phyloP scores from a whole-genome alignment of 2,113 vertebrate genomes.

The Hippolais icterina region DNA sequence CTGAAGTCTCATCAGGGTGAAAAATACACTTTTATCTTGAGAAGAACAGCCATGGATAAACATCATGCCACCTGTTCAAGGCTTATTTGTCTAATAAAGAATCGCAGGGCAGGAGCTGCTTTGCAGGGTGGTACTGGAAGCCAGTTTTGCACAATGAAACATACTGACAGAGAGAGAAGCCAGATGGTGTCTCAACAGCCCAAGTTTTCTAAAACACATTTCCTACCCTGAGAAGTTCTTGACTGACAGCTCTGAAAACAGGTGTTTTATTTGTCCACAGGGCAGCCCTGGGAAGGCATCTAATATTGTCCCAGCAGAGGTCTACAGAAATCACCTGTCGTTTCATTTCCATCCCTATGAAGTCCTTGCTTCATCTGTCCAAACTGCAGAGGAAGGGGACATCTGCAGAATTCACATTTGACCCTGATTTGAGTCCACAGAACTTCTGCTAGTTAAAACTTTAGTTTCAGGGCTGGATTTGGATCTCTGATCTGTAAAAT shows the following conservation, averaged over 20 bases:
- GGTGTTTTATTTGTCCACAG: not conserved
- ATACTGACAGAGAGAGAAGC: conserved; percentile 42
- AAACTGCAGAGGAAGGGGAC: not conserved
- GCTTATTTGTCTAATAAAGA: conserved; percentile 3
- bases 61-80: not conserved
- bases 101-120: not conserved
- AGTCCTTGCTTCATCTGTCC: not conserved
- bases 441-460: not conserved
- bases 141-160: not conserved
- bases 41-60: not conserved
- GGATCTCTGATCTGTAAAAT: not conserved
- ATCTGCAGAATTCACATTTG: not conserved
- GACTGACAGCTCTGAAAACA: conserved; percentile 35
- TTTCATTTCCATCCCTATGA: not conserved
- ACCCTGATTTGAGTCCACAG: not conserved
- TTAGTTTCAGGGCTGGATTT: not conserved
- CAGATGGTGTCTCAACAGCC: conserved; percentile 63
- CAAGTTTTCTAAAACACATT: conserved; percentile 55
- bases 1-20: not conserved
- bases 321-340: not conserved
- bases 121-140: not conserved
- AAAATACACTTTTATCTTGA: conserved; percentile 1
- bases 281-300: not conserved
- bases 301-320: not conserved
- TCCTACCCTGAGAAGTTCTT: conserved; percentile 46